Evolutionary conservation across 2,797 vertebrate genomes (phyloP).

Genomic region (Sebastes baramenuke): DNA sequence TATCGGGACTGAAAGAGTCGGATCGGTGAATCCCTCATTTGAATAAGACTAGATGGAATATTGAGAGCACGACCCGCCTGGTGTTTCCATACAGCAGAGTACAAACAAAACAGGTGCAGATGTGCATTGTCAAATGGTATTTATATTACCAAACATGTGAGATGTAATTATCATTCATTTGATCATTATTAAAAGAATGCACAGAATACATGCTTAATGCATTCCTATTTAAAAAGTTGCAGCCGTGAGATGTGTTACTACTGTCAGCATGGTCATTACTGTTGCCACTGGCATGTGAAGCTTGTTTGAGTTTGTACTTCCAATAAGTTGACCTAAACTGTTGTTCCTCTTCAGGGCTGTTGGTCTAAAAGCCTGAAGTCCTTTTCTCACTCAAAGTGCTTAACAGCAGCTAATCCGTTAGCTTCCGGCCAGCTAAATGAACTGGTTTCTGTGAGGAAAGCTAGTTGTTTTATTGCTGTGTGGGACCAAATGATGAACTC

Average conservation of each 20-base stretch:
- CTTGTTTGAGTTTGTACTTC: no score
- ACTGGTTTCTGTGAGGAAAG: neutral
- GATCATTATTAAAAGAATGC: neutral
- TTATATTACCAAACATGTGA: no score
- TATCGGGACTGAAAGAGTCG: no score
- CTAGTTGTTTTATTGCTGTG: no score
- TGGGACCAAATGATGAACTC: no score
- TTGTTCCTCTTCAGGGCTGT: neutral
- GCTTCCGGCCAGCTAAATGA: neutral
- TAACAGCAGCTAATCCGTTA: neutral
- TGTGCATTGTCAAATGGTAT: neutral
- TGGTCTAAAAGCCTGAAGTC: neutral
- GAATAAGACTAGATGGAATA: neutral
- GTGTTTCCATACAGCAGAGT: neutral
- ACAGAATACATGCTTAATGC: neutral
- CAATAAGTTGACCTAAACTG: no score
- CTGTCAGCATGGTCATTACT: no score
- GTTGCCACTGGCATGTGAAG: no score
- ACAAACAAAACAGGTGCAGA: neutral
- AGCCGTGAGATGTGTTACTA: no score
- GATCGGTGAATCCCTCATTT: neutral
- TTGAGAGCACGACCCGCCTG: neutral
- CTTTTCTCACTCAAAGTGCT: neutral
- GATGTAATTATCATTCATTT: no score
- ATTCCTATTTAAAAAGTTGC: no score